phyloP scores from a whole-genome alignment of 2,113 vertebrate genomes.

The Brachypodius melanocephalos region DNA sequence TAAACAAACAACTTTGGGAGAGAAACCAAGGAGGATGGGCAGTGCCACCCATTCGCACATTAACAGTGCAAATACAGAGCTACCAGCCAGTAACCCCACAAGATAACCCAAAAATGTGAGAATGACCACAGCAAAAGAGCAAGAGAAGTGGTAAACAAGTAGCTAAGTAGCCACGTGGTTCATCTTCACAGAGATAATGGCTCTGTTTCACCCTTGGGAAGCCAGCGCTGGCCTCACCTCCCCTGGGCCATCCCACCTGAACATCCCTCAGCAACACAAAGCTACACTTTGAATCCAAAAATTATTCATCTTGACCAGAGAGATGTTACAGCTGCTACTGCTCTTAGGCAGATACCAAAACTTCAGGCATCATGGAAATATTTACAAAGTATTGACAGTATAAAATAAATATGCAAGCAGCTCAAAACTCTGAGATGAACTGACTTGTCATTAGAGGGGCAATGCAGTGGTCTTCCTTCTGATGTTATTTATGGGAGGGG shows the following conservation, averaged over 20 bases:
- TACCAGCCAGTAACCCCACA: neutral
- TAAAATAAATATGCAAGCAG: neutral
- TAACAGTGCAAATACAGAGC: neutral
- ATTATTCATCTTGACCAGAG: neutral
- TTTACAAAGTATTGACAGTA: neutral
- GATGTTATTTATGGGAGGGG: neutral
- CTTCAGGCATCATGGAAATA: neutral
- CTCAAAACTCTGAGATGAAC: neutral
- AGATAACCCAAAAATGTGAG: neutral
- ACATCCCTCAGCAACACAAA: neutral
- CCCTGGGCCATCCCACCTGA: neutral
- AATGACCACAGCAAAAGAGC: neutral
- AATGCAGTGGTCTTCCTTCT: neutral
- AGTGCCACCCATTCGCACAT: neutral
- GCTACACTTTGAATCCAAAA: neutral
- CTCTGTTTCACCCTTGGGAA: neutral
- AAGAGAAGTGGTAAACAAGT: neutral
- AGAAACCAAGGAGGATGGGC: neutral
- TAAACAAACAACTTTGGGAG: neutral
- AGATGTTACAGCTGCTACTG: neutral
- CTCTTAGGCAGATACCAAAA: neutral
- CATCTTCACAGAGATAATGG: neutral
- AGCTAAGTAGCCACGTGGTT: fast-evolving
- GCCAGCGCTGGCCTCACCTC: neutral
- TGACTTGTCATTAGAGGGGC: neutral